Conservation (phyloP, 2,888 invertebrate genomes). For the Mamestra brassicae region DNA sequence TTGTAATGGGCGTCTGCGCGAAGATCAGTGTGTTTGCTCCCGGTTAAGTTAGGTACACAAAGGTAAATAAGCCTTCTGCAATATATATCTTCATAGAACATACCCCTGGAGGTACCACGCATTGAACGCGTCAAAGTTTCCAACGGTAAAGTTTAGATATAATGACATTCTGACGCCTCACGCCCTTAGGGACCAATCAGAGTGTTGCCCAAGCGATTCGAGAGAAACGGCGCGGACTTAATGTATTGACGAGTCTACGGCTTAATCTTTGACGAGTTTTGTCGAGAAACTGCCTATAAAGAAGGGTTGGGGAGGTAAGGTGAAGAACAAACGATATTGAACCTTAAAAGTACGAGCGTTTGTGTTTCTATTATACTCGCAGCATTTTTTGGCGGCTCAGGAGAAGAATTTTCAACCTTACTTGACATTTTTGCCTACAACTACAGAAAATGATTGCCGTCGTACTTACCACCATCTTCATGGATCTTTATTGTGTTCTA, state of each 20-base stretch:
- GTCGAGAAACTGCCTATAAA: slow-evolving; percentile 15
- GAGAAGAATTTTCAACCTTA: not conserved
- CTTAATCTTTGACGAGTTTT: slow-evolving; percentile 62
- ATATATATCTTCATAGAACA: not conserved
- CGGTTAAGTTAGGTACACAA: too few species aligned
- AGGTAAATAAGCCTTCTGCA: slow-evolving; percentile 40
- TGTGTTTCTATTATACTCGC: not conserved
- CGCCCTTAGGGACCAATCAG: slow-evolving; percentile 56
- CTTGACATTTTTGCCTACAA: not conserved
- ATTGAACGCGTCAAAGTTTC: slow-evolving; percentile 55
- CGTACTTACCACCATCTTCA: not conserved
- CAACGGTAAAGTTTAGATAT: slow-evolving; percentile 57
- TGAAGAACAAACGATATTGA: slow-evolving; percentile 11
- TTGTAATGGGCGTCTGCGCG: not conserved
- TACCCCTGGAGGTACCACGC: slow-evolving; percentile 12
- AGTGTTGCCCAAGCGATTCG: slow-evolving; percentile 50
- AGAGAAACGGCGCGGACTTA: slow-evolving; percentile 56
- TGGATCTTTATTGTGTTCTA: not conserved
- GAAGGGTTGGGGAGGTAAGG: not conserved
- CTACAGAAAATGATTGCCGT: not conserved
- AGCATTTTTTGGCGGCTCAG: not conserved
- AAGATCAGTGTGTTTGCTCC: too few species aligned
- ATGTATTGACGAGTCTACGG: slow-evolving; percentile 54
- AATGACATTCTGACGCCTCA: slow-evolving; percentile 59
- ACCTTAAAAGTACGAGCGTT: slow-evolving; percentile 2